These are phyloP conservation scores for Chionodraco myersi DNA, from an alignment of 2,113 vertebrate species.

Conservation along the genomic window DNA sequence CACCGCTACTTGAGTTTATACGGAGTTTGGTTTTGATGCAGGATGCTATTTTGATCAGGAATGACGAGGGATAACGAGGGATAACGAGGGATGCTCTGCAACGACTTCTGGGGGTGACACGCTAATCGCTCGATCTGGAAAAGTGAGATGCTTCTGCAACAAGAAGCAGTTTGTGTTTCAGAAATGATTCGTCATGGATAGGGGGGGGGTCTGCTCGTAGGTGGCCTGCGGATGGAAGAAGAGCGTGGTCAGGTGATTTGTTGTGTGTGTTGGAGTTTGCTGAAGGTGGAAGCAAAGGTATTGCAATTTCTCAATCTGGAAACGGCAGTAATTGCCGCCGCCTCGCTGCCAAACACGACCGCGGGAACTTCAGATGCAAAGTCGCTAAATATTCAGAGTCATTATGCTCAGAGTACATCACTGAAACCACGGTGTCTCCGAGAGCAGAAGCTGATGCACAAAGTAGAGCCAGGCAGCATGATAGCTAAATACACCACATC, in stretches of 20 bases:
- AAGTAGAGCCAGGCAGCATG: background rate
- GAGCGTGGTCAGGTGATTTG: constrained; percentile 74
- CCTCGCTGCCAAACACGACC: constrained; percentile 58
- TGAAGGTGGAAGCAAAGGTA: constrained; percentile 75
- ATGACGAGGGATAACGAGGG: constrained; percentile 46
- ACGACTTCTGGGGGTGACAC: constrained; percentile 34
- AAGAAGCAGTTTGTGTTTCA: constrained; percentile 47
- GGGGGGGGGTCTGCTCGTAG: constrained; percentile 56
- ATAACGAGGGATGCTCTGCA: constrained; percentile 39
- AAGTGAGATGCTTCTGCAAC: constrained; percentile 5
- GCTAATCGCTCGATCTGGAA: no score
- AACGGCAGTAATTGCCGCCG: constrained; percentile 66
- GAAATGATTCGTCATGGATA: constrained; percentile 34
- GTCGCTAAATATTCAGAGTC: constrained; percentile 59
- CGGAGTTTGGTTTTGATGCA: constrained; percentile 74
- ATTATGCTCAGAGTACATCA: constrained; percentile 73
- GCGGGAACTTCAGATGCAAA: constrained; percentile 62
- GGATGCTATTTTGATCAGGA: constrained; percentile 72
- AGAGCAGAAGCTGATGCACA: constrained; percentile 49
- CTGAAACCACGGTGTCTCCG: constrained; percentile 55
- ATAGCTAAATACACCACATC: constrained; percentile 33
- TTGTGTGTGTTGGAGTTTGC: constrained; percentile 77
- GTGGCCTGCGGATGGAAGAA: constrained; percentile 78
- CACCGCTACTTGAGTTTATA: constrained; percentile 71
- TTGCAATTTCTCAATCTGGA: constrained; percentile 72